A percentile compares a stretch with the other conserved stretches of the same genome.
Conservation (phyloP, 2,113 vertebrate genomes). For the Microcebus ravelobensis region DNA sequence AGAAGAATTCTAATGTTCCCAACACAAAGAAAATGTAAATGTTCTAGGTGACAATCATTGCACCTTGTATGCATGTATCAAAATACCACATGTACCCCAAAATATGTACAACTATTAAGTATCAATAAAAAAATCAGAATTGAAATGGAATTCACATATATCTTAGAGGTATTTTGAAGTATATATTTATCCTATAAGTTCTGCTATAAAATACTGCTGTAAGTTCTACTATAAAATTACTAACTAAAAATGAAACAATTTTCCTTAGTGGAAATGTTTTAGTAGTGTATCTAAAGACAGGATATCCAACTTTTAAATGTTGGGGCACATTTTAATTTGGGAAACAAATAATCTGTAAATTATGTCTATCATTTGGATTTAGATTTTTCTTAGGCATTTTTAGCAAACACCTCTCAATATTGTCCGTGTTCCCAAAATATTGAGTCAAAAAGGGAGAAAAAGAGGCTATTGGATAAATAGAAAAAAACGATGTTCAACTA, state of each 20-base stretch:
- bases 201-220: neutral
- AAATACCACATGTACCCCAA: neutral
- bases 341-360: neutral
- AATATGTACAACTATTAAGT: neutral
- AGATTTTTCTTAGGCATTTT: constrained; percentile 32
- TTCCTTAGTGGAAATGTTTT: neutral
- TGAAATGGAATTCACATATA: neutral
- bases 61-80: neutral
- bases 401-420: neutral
- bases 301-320: neutral
- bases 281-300: neutral
- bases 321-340: constrained; percentile 4
- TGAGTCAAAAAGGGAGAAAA: neutral
- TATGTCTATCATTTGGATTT: neutral
- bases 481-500: neutral
- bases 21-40: neutral
- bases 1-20: neutral
- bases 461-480: neutral
- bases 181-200: neutral
- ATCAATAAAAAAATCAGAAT: neutral
- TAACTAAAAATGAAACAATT: neutral
- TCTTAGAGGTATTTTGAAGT: neutral
- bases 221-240: neutral
- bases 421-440: neutral
- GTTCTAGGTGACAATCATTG: neutral